Evolutionary conservation across 2,888 invertebrate species (phyloP), one percentile per base, ranked within the genome.

Genomic region (Morpho deidamia): DNA sequence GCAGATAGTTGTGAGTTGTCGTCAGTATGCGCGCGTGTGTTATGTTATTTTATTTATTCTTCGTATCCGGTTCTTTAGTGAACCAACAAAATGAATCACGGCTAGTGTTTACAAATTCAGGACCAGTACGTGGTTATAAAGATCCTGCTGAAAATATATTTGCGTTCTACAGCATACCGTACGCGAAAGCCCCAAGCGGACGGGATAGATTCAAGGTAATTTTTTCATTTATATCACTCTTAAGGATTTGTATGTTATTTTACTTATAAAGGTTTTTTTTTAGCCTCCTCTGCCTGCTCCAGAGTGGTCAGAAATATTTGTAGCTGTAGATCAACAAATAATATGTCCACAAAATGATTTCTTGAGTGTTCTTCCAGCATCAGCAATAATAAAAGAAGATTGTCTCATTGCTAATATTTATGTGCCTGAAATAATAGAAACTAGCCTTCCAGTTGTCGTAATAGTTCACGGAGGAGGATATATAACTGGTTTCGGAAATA

Each of bases 401-500:
- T 72, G 71, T 43, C 65, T 74, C 1, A 57, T 72, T 7, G 66
- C 68, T 7, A 74, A 69, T 48, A 46, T 74, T 4, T 70, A 64
- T 44, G 66, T 68, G 0, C 74, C 74, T 7, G 61, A 69, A 10
- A 69, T 62, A n/a, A 52, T 62, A 5, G 55, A 60, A 11, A 58
- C 54, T 1, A 64, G 65, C 11, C 46, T 69, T 2, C 78, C 89
- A 3, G 90, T 90, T 0, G 58, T 88, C 34, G 78, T 89, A 8
- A 67, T 72, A 44, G 67, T 90, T 1, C 90, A 90, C 45, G 87
- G 87, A 11, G 90, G 89, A 8, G 83, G 72, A 2, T 88, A 74
- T 54, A 68, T 78, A 61, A 41, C 70, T 1, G 88, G 86, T 2
- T 69, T 53, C 38, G 80, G 83, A 0, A 66, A 75, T 53, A 58